Percentiles rank a stretch among this genome's conserved stretches.
Conservation (phyloP, 1,140 invertebrate species). For the Oryzaephilus surinamensis region DNA sequence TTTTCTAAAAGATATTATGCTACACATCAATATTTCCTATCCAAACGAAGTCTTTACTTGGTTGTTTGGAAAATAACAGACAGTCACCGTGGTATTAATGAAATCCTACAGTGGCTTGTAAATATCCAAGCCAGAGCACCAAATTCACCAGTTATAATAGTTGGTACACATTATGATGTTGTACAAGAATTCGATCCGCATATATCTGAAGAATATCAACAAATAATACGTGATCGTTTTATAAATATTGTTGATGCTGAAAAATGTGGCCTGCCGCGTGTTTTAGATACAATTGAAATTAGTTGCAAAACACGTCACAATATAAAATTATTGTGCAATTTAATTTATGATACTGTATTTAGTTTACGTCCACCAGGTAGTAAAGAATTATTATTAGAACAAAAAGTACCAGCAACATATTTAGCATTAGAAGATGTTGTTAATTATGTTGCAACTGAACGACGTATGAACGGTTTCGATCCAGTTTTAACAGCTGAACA, state of each 20-base stretch:
- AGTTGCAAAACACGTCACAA: conserved; percentile 80
- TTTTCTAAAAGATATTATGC: conserved; percentile 84
- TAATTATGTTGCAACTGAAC: conserved; percentile 63
- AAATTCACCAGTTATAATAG: conserved; percentile 87
- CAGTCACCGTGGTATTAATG: conserved; percentile 80
- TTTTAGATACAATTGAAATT: conserved; percentile 89
- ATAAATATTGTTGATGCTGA: conserved; percentile 91
- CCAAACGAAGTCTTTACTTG: conserved; percentile 88
- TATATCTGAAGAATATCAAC: conserved; percentile 75
- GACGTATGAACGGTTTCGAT: conserved; percentile 54
- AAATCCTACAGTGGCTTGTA: conserved; percentile 89
- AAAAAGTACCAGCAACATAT: conserved; percentile 93
- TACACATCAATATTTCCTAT: conserved; percentile 97
- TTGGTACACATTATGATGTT: conserved; percentile 90
- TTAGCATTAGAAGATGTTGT: conserved; percentile 89
- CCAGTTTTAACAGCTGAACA: conserved; percentile 83
- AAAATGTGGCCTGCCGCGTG: conserved; percentile 87
- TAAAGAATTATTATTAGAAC: conserved; percentile 83
- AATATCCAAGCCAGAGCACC: conserved; percentile 91
- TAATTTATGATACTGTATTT: conserved; percentile 91
- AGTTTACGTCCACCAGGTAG: conserved; percentile 79
- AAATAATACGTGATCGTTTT: conserved; percentile 79
- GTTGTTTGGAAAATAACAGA: conserved; percentile 94
- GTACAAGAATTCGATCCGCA: conserved; percentile 64
- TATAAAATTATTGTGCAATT: conserved; percentile 80